Evolutionary conservation across 2,797 vertebrate species (phyloP).

Genomic region (Cirrhinus mrigala): DNA sequence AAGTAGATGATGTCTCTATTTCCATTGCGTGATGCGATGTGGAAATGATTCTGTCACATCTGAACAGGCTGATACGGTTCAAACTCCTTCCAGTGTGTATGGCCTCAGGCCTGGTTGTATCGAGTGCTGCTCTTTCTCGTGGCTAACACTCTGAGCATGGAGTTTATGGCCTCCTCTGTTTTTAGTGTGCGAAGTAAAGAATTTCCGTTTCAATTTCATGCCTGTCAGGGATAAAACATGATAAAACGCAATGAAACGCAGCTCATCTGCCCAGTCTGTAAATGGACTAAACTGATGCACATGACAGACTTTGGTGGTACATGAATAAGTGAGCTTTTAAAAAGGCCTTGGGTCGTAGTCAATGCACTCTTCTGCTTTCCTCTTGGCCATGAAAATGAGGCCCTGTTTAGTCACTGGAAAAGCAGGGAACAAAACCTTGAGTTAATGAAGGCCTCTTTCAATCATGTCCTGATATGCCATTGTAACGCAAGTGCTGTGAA

Average conservation of each 20-base stretch:
- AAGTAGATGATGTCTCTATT: constrained; percentile 45
- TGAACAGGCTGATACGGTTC: constrained; percentile 50
- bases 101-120: constrained; percentile 50
- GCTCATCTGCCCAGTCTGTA: constrained; percentile 63
- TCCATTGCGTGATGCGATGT: constrained; percentile 49
- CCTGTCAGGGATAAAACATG: constrained; percentile 67
- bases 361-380: constrained; percentile 41
- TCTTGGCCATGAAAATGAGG: constrained; percentile 60
- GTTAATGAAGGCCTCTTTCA: constrained; percentile 54
- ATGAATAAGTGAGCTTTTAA: constrained; percentile 61
- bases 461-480: constrained; percentile 48
- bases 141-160: constrained; percentile 32
- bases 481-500: constrained; percentile 38
- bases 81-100: constrained; percentile 51
- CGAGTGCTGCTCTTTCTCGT: constrained; percentile 45
- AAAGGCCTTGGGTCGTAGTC: constrained; percentile 58
- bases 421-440: constrained; percentile 59
- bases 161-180: constrained; percentile 61
- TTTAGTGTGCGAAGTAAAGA: constrained; percentile 61
- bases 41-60: constrained; percentile 36
- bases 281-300: constrained; percentile 63
- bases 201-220: constrained; percentile 69
- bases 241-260: constrained; percentile 64
- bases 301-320: constrained; percentile 58
- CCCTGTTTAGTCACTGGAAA: constrained; percentile 58